Percentiles rank a stretch among this genome's conserved stretches.
These are phyloP conservation scores for Acrobasis suavella DNA, from an alignment of 2,888 invertebrate genomes.

Conservation along the genomic window DNA sequence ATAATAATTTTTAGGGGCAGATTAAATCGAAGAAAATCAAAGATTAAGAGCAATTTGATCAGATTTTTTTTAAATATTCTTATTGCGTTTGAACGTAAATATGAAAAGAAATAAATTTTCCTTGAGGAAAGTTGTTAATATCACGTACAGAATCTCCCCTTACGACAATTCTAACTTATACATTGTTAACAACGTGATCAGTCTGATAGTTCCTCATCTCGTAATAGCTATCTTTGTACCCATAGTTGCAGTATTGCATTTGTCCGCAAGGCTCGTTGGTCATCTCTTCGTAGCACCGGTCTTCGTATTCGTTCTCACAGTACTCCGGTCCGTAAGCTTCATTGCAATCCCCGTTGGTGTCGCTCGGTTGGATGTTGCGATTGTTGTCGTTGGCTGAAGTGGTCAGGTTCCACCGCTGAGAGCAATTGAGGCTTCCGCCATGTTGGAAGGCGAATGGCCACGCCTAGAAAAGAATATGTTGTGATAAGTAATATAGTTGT, in stretches of 20 bases:
- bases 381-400: slow-evolving; percentile 43
- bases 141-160: not conserved
- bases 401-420: slow-evolving; percentile 70
- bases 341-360: slow-evolving; percentile 37
- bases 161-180: slow-evolving; percentile 27
- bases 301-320: slow-evolving; percentile 69
- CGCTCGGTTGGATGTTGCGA: slow-evolving; percentile 35
- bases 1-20: too few relatives aligned
- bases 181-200: slow-evolving; percentile 63
- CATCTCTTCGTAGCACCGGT: slow-evolving; percentile 61
- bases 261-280: slow-evolving; percentile 52
- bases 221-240: slow-evolving; percentile 70
- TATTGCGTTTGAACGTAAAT: too few relatives aligned
- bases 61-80: too few relatives aligned
- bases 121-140: not conserved
- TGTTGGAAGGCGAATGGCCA: slow-evolving; percentile 92
- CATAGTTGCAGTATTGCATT: slow-evolving; percentile 67
- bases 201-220: slow-evolving; percentile 64
- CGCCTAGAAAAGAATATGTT: slow-evolving; percentile 81
- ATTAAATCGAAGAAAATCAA: too few relatives aligned
- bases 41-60: too few relatives aligned
- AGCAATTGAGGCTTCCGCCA: slow-evolving; percentile 73
- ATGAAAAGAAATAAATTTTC: too few relatives aligned
- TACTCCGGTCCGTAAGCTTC: slow-evolving; percentile 59
- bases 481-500: too few relatives aligned